Conservation (phyloP, 2,113 vertebrate species). For the Phoenicopterus ruber region DNA sequence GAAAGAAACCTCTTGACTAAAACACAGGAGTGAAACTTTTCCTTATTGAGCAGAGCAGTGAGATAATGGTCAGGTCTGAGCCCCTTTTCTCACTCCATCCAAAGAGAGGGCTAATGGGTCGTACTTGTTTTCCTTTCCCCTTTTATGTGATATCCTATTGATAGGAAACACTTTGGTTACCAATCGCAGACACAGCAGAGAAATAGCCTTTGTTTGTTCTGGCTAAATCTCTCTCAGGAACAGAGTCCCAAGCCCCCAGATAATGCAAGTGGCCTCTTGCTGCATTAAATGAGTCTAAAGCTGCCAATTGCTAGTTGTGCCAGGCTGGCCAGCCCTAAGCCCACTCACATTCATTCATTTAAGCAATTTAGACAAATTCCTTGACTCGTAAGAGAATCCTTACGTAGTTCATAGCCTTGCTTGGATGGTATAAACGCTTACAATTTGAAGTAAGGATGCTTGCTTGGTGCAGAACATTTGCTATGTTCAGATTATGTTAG, state of each 20-base stretch:
- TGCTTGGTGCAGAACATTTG: neutral
- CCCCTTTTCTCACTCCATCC: rapidly evolving
- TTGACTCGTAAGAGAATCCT: neutral
- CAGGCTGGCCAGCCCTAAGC: neutral
- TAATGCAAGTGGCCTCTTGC: neutral
- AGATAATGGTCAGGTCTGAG: neutral
- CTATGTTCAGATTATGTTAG: neutral
- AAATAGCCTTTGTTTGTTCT: neutral
- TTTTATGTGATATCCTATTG: neutral
- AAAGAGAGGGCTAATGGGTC: neutral
- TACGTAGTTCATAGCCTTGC: neutral
- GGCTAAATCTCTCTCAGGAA: neutral
- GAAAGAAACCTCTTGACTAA: neutral
- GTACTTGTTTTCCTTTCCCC: neutral
- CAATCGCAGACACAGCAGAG: neutral
- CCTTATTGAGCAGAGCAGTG: neutral
- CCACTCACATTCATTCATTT: neutral
- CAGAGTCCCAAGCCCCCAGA: neutral
- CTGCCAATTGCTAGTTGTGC: neutral
- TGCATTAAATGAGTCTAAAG: neutral
- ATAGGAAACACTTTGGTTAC: neutral
- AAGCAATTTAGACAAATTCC: neutral
- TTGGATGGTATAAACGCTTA: neutral
- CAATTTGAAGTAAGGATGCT: neutral
- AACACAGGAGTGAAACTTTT: neutral